Conservation (phyloP, 2,113 vertebrate genomes). For the Grantiella picta region DNA sequence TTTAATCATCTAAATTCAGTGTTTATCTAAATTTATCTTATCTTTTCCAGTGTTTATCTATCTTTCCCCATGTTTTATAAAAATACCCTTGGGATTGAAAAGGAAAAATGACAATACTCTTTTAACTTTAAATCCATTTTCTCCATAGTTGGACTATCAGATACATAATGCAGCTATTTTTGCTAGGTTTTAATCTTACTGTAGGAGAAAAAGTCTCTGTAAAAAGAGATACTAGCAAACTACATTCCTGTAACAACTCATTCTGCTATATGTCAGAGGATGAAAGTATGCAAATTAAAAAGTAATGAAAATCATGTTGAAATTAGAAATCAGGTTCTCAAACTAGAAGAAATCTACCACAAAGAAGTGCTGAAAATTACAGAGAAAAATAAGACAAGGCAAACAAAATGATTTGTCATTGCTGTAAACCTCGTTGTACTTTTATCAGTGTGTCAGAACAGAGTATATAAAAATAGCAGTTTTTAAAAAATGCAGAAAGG, state of each 20-base stretch:
- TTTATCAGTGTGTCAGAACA: not conserved
- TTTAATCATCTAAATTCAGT: not conserved
- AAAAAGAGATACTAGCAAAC: not conserved
- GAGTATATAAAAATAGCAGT: not conserved
- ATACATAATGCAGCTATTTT: not conserved
- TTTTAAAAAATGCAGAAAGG: not conserved
- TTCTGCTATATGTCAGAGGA: not conserved
- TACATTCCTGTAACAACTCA: not conserved
- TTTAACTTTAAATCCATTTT: not conserved
- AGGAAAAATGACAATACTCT: accelerated
- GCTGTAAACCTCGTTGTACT: not conserved
- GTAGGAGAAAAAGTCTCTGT: not conserved
- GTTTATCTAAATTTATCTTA: not conserved
- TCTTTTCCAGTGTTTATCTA: not conserved
- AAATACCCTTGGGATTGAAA: not conserved
- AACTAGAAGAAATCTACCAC: not conserved
- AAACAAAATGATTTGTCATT: not conserved
- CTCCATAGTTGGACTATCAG: not conserved
- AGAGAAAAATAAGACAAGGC: not conserved
- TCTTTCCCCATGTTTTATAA: not conserved
- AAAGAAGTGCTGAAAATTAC: not conserved
- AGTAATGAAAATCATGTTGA: not conserved
- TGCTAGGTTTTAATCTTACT: not conserved
- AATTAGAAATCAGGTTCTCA: not conserved
- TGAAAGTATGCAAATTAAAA: not conserved